Conservation (phyloP, 1,140 invertebrate genomes). For the Penaeus indicus region DNA sequence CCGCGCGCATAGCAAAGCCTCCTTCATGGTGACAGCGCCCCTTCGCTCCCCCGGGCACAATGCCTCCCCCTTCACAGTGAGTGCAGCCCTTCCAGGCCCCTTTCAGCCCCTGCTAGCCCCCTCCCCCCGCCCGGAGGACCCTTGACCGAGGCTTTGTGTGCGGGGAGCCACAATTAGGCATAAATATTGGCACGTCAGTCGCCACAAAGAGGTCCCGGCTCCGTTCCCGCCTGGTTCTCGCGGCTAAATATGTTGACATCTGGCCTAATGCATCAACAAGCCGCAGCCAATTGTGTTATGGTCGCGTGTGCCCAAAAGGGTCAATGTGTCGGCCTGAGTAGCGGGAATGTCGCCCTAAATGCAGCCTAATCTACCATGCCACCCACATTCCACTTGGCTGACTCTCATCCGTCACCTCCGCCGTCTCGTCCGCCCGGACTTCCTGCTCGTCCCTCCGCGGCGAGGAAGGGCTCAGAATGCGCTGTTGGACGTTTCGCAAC, state of each 20-base stretch:
- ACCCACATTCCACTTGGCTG: background rate
- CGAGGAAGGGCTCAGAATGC: no score
- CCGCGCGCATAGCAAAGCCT: no score
- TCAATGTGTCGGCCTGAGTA: background rate
- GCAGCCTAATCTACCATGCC: background rate
- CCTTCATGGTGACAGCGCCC: no score
- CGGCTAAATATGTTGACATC: slow-evolving; percentile 60
- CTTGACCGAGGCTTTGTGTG: slow-evolving; percentile 38
- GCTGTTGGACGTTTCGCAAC: no score
- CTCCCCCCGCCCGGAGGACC: background rate
- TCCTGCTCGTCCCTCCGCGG: no score
- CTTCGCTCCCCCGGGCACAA: no score
- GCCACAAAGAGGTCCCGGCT: slow-evolving; percentile 35
- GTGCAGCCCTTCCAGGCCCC: no score
- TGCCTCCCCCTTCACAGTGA: no score
- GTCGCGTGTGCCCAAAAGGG: slow-evolving; percentile 33
- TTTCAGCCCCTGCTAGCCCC: no score
- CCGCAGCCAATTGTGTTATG: slow-evolving; percentile 51
- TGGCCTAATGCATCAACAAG: slow-evolving; percentile 58
- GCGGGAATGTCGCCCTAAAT: slow-evolving; percentile 4
- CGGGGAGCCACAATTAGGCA: slow-evolving; percentile 47
- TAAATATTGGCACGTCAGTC: slow-evolving; percentile 57
- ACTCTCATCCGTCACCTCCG: background rate
- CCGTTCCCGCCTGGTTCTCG: slow-evolving; percentile 12
- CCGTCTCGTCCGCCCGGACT: background rate